phyloP scores from a whole-genome alignment of 2,888 invertebrate species.

The Lithosia quadra region DNA sequence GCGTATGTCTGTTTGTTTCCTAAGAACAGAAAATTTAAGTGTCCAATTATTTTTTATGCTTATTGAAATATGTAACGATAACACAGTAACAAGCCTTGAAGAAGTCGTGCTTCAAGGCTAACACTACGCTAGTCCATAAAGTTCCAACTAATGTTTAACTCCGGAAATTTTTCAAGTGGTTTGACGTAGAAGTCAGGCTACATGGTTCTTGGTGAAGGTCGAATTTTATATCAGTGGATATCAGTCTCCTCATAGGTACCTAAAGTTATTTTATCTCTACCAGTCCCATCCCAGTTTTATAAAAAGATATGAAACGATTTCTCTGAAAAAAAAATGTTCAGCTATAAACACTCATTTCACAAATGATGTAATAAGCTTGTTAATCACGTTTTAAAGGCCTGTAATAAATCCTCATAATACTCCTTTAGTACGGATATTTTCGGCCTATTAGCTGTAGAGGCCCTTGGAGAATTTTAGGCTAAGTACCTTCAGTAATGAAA shows the following conservation, averaged over 20 bases:
- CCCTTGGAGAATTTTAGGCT: conserved; percentile 2
- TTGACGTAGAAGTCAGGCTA: background rate
- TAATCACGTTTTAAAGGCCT: conserved; percentile 1
- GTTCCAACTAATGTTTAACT: background rate
- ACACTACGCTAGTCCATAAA: background rate
- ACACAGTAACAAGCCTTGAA: too few species aligned
- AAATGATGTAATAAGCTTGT: background rate
- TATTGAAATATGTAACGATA: too few species aligned
- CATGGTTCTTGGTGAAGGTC: background rate
- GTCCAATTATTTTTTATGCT: too few species aligned
- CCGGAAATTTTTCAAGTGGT: background rate
- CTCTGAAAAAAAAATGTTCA: background rate
- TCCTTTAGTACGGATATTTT: background rate
- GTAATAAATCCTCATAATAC: background rate
- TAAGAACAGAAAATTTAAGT: background rate
- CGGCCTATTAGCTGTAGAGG: conserved; percentile 1
- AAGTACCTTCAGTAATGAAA: background rate
- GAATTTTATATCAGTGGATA: too few species aligned
- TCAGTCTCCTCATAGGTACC: too few species aligned
- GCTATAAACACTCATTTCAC: background rate
- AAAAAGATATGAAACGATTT: background rate
- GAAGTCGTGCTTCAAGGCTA: background rate
- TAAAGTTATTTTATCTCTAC: background rate
- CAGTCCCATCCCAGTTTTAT: background rate
- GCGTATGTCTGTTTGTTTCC: background rate